phyloP scores from a whole-genome alignment of 2,888 invertebrate genomes.

The Timandra comae region DNA sequence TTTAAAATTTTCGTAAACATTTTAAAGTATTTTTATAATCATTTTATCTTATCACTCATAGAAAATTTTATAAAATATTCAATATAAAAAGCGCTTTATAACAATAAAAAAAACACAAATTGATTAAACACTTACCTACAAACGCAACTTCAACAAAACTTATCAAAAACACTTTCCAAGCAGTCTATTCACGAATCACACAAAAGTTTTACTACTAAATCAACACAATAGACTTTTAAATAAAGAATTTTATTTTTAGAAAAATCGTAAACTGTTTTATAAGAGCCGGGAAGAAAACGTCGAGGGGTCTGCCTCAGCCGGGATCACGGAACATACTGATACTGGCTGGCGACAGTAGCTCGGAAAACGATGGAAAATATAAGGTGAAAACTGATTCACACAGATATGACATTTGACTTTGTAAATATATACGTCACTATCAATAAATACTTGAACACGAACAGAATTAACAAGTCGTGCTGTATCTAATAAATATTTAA shows the following conservation, averaged over 20 bases:
- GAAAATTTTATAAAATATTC: too few species aligned
- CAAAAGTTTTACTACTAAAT: neutral
- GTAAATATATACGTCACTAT: neutral
- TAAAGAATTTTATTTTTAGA: neutral
- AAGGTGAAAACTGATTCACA: constrained; percentile 13
- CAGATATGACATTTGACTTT: constrained; percentile 6
- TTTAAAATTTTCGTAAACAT: too few species aligned
- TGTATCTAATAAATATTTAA: too few species aligned
- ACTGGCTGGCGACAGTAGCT: constrained; percentile 5
- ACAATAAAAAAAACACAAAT: too few species aligned
- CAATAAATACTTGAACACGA: too few species aligned
- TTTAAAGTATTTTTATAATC: too few species aligned
- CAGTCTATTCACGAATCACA: constrained; percentile 9
- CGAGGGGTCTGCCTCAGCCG: constrained; percentile 15
- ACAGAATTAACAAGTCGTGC: too few species aligned
- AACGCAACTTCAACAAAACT: constrained; percentile 3
- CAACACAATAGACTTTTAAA: neutral
- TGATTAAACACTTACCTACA: constrained; percentile 7
- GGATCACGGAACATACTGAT: constrained; percentile 15
- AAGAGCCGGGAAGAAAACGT: neutral
- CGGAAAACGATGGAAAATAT: constrained; percentile 1
- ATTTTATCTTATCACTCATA: too few species aligned
- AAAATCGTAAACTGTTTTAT: neutral
- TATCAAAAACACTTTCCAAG: constrained; percentile 1
- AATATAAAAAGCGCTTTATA: too few species aligned